Base-by-base conservation (phyloP, 2,888 invertebrate species). In the Platypus cylindrus region DNA sequence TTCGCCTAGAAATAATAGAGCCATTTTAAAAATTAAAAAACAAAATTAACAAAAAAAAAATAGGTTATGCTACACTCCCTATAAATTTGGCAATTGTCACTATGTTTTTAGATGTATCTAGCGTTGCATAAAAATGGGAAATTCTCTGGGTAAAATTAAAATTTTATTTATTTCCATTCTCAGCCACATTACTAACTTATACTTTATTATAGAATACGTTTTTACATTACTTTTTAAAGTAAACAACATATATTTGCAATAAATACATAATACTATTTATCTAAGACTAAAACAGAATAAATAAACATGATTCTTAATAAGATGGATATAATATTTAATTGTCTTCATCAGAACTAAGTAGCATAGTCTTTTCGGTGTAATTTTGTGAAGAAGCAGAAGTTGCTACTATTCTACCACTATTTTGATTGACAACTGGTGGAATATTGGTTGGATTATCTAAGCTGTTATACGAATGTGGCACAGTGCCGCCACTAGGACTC, bases 361-460 rank as follows among this genome's bases (percentile, higher is more conserved):
- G 72, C 69, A 91, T 90, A 23, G 93, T 90, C 68, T 93, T 93
- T 71, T 94, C 94, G 63, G 86, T 91, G 67, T 90, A 90, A 63
- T 83, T 83, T 52, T 81, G 78, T n/a, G n/a, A n/a, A n/a, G n/a
- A n/a, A 48, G 78, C 75, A 58, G 83, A 83, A 51, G 83, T 83
- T 20, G 84, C 75, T 36, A 83, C 81, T 26, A 80, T 73, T 18
- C 78, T 74, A 32, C 74, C 71, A n/a, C n/a, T n/a, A n/a, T n/a
- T n/a, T n/a, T n/a, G n/a, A 27, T 73, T 52, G 39, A 57, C 56
- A 38, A 60, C 60, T 25, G 52, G 48, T 17, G 55, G 48, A 8
- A 37, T 34, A 44, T 49, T 44, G 30, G 53, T 40, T 8, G 49
- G 46, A 41, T 54, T 54, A 39, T 56, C 56, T 38, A 58, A 43